Evolutionary conservation across 2,888 invertebrate species (phyloP), one percentile per base, ranked within the genome.

Genomic region (Sipunculus nudus): DNA sequence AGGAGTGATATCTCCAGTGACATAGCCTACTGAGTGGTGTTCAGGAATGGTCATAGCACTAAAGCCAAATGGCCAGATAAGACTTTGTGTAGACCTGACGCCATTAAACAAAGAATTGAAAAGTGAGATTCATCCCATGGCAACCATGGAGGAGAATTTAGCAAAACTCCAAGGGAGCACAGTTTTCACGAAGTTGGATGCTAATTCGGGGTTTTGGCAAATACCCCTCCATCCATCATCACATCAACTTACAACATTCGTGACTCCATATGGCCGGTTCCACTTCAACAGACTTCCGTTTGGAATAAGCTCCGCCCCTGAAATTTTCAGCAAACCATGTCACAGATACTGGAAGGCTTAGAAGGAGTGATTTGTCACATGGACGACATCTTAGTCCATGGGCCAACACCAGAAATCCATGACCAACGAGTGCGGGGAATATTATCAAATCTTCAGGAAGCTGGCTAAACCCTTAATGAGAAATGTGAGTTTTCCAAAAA

Each of bases 21-120:
- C 72, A 5, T 61, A 66, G 55, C 74, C 75, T 4, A 79, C 78
- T 3, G 73, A 71, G 0, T 80, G 78, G 78, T 79, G 77, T 49
- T 68, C 75, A 19, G 75, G 74, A 2, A 75, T 80, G 52, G 80
- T 82, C 1, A 68, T 74, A 3, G 78, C 73, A 0, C 67, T 65
- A 13, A 76, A 78, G 61, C 58, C 55, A 26, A 52, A 58, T 39
- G 52, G 58, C 3, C 16, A 35, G 8, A 25, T 61, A 2, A 13
- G 61, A 5, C 28, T 64, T 5, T 66, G 63, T 40, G 61, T 62
- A 1, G 64, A 67, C 40, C 39, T 65, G 6, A 41, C 60, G 10
- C 10, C 19, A 35, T 52, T 29, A 10, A 63, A 63, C 40, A 23
- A 63, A 28, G 38, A 21, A 3, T 45, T 61, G 16, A 21, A 31